phyloP scores from a whole-genome alignment of 2,113 vertebrate species.

The Sander vitreus region DNA sequence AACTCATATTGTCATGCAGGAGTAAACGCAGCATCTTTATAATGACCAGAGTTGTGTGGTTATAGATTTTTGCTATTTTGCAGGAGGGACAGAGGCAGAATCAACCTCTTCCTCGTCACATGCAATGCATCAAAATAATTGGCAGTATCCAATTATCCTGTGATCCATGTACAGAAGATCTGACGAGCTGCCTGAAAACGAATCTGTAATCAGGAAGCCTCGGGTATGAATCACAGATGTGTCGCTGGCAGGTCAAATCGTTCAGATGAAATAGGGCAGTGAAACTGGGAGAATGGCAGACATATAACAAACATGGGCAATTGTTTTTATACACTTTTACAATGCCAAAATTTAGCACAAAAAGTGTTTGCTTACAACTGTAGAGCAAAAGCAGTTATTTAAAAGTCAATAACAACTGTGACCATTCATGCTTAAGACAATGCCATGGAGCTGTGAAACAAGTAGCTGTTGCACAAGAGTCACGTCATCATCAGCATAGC shows the following conservation, averaged over 20 bases:
- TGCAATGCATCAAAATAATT: constrained; percentile 75
- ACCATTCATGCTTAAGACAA: constrained; percentile 2
- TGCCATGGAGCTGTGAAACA: background rate
- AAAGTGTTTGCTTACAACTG: background rate
- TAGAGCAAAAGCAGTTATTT: constrained; percentile 18
- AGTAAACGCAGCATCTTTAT: constrained; percentile 33
- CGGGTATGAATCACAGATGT: constrained; percentile 62
- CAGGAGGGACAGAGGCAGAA: constrained; percentile 49
- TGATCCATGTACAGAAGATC: constrained; percentile 70
- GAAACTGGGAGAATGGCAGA: constrained; percentile 12
- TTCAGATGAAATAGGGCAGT: constrained; percentile 31
- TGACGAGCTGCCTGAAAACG: constrained; percentile 57
- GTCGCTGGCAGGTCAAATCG: constrained; percentile 48
- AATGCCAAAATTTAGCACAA: constrained; percentile 14
- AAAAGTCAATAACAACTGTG: constrained; percentile 24
- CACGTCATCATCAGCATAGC: background rate
- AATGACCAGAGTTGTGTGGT: constrained; percentile 50
- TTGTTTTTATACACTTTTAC: background rate
- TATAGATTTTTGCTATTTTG: constrained; percentile 62
- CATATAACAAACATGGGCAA: constrained; percentile 5
- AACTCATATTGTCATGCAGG: constrained; percentile 23
- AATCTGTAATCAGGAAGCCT: constrained; percentile 66
- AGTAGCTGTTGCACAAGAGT: constrained; percentile 19
- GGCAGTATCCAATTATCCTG: constrained; percentile 73
- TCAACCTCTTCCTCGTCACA: constrained; percentile 65